These are phyloP conservation scores for Epinotia demarniana DNA, from an alignment of 2,888 invertebrate genomes.

Conservation along the genomic window DNA sequence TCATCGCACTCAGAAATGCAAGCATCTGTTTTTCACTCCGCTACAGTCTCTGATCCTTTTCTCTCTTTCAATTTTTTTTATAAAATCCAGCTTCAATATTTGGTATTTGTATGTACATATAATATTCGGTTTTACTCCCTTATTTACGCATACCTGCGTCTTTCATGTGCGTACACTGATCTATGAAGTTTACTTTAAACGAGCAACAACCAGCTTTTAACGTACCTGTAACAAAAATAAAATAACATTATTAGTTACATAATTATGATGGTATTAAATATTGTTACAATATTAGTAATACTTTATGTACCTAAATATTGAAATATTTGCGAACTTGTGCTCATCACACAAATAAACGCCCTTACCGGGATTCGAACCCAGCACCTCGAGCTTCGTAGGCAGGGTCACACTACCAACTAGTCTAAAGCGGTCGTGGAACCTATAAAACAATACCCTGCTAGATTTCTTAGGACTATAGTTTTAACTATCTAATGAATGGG, in stretches of 20 bases:
- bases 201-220: conserved; percentile 7
- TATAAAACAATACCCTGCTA: background rate
- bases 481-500: conserved; percentile 17
- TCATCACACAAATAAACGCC: no score
- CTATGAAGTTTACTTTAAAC: background rate
- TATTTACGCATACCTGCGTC: conserved; percentile 5
- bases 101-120: conserved; percentile 30
- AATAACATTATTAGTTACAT: background rate
- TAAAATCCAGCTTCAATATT: conserved; percentile 46
- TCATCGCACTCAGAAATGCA: conserved; percentile 76
- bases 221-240: conserved; percentile 37
- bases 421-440: no score
- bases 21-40: conserved; percentile 73
- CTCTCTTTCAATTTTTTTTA: conserved; percentile 51
- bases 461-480: background rate
- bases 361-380: no score
- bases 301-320: no score
- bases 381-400: no score
- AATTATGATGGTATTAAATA: background rate
- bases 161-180: background rate
- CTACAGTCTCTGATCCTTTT: conserved; percentile 56
- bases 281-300: background rate
- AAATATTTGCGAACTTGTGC: no score
- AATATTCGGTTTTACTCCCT: conserved; percentile 19
- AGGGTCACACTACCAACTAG: no score